These are phyloP conservation scores for Yponomeuta cagnagella DNA, from an alignment of 2,888 invertebrate species.

Conservation along the genomic window DNA sequence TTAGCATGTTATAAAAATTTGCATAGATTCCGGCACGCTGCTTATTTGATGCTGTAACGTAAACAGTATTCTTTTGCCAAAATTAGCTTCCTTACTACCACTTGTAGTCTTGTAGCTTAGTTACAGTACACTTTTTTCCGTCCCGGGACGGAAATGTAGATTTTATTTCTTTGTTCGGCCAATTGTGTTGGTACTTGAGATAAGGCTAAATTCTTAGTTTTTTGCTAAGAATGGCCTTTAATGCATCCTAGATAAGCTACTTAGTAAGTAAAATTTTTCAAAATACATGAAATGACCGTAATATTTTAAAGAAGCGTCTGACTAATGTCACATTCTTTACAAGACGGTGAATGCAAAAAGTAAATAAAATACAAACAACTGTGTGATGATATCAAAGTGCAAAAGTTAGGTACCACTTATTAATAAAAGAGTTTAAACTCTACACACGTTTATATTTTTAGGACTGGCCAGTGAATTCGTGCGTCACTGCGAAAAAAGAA, in stretches of 20 bases:
- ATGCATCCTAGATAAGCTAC: not conserved
- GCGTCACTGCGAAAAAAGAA: not conserved
- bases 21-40: slow-evolving; percentile 20
- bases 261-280: too few relatives aligned
- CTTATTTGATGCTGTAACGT: slow-evolving; percentile 17
- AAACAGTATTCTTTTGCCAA: slow-evolving; percentile 21
- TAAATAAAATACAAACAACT: too few relatives aligned
- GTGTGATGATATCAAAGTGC: too few relatives aligned
- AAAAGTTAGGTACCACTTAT: too few relatives aligned
- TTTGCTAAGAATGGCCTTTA: not conserved
- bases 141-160: not conserved
- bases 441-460: not conserved
- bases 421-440: not conserved
- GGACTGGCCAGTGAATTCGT: not conserved
- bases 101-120: slow-evolving; percentile 1
- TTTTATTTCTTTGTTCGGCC: not conserved
- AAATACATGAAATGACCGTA: too few relatives aligned
- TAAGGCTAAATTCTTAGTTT: not conserved
- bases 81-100: slow-evolving; percentile 18
- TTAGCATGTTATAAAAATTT: slow-evolving; percentile 21
- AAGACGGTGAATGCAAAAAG: too few relatives aligned
- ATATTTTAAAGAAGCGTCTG: too few relatives aligned
- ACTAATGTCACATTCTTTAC: too few relatives aligned
- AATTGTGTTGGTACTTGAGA: not conserved
- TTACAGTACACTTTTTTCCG: slow-evolving; percentile 7